Evolutionary conservation across 2,113 vertebrate genomes (phyloP).

Genomic region (Callaeas wilsoni): DNA sequence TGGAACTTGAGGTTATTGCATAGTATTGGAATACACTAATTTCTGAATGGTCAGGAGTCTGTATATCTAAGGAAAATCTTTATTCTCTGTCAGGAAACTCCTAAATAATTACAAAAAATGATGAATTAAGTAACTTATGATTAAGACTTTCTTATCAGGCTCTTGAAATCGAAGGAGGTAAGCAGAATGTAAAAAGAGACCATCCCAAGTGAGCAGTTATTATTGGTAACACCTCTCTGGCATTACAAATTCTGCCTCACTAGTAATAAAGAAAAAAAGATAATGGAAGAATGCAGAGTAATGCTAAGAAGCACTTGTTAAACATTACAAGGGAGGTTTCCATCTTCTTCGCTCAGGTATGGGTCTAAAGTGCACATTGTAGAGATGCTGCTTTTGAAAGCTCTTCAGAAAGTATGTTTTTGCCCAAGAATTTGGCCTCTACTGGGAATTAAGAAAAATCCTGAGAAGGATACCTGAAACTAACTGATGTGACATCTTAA

Average conservation of each 20-base stretch:
- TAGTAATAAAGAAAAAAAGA: background rate
- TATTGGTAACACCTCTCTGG: background rate
- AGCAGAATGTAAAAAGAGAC: background rate
- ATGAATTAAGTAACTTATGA: background rate
- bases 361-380: background rate
- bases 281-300: background rate
- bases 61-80: background rate
- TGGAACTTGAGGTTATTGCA: background rate
- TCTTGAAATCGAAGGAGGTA: background rate
- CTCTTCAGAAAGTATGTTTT: background rate
- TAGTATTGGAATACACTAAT: background rate
- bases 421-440: background rate
- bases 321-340: background rate
- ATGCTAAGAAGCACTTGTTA: background rate
- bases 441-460: background rate
- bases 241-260: background rate
- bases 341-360: background rate
- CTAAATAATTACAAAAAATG: background rate
- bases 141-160: background rate
- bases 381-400: background rate
- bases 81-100: background rate
- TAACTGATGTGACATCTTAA: fast-evolving
- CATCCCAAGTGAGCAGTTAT: background rate
- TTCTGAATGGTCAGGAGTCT: background rate
- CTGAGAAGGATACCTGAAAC: background rate